Conservation (phyloP, 2,113 vertebrate species). For the Lepisosteus oculatus region DNA sequence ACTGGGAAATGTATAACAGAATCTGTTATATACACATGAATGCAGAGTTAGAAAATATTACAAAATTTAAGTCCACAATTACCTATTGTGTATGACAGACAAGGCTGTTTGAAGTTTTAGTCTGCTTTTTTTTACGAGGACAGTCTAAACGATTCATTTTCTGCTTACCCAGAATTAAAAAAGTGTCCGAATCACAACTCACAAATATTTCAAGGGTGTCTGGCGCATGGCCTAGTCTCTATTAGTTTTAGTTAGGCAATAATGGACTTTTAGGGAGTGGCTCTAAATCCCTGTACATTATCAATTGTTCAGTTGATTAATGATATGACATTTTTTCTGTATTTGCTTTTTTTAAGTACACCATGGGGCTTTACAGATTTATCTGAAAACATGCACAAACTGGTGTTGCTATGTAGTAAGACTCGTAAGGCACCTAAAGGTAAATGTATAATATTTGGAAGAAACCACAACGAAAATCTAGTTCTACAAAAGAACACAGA, state of each 20-base stretch:
- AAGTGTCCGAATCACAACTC: slow-evolving; percentile 25
- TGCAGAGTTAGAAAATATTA: too few species aligned
- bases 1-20: too few species aligned
- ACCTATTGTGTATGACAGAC: neutral
- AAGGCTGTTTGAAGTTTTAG: neutral
- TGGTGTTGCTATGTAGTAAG: neutral
- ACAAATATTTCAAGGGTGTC: slow-evolving; percentile 40
- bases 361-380: neutral
- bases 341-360: neutral
- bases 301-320: slow-evolving; percentile 23
- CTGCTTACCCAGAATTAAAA: slow-evolving; percentile 42
- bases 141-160: slow-evolving; percentile 42
- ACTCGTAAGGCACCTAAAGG: neutral
- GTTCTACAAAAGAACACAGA: too few species aligned
- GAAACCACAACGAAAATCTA: too few species aligned
- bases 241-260: slow-evolving; percentile 49
- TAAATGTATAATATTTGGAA: too few species aligned
- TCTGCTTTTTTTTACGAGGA: neutral
- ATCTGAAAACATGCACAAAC: neutral
- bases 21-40: too few species aligned
- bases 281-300: slow-evolving; percentile 39
- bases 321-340: neutral
- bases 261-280: slow-evolving; percentile 46
- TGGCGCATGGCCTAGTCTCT: slow-evolving; percentile 48
- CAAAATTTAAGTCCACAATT: neutral